These are phyloP conservation scores for Epinotia nisella DNA, from an alignment of 2,888 invertebrate species.

Conservation along the genomic window DNA sequence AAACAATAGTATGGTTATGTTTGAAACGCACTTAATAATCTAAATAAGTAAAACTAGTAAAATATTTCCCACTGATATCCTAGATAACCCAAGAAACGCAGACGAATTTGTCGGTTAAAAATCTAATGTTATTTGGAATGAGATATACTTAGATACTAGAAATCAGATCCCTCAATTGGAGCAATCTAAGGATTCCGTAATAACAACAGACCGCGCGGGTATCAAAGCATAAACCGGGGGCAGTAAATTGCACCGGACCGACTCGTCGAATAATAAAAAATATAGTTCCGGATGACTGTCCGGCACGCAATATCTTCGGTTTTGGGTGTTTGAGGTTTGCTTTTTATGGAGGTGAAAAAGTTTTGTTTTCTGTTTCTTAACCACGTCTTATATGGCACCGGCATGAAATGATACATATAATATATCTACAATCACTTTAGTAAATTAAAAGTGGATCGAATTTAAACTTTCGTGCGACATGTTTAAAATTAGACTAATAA, in stretches of 20 bases:
- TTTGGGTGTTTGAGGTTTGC: constrained; percentile 33
- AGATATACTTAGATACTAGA: background rate
- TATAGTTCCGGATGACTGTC: constrained; percentile 56
- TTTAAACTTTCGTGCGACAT: too few species aligned
- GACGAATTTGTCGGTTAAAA: too few species aligned
- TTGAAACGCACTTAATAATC: too few species aligned
- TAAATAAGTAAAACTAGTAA: too few species aligned
- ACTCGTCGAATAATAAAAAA: constrained; percentile 56
- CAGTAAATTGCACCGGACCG: constrained; percentile 62
- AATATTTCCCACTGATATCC: too few species aligned
- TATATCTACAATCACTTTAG: background rate
- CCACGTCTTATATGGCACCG: background rate
- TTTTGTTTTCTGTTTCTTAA: constrained; percentile 6
- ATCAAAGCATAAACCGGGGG: constrained; percentile 70
- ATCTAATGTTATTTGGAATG: too few species aligned
- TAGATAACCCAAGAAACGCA: too few species aligned
- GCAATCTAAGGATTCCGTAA: constrained; percentile 58
- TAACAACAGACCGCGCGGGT: constrained; percentile 63
- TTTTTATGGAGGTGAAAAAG: constrained; percentile 38
- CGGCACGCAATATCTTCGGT: constrained; percentile 56
- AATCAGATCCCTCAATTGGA: constrained; percentile 50
- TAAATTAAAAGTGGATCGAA: too few species aligned
- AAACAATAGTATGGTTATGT: too few species aligned
- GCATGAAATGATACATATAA: background rate
- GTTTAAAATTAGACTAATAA: too few species aligned